These are phyloP conservation scores for Hypomecis atomaria DNA, from an alignment of 2,888 invertebrate species.

Conservation along the genomic window DNA sequence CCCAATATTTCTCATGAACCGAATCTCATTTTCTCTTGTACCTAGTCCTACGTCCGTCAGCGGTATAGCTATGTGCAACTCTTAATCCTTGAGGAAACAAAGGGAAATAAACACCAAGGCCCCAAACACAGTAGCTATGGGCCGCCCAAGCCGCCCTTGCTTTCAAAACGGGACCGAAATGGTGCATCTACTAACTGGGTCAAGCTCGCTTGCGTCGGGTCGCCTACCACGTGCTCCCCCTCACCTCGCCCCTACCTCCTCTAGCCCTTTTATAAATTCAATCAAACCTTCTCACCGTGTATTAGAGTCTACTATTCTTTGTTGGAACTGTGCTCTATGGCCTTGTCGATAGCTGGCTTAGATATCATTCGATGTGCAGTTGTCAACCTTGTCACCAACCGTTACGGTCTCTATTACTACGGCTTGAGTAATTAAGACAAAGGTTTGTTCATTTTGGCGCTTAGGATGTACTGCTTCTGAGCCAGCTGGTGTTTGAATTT, in stretches of 20 bases:
- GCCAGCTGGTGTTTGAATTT: slow-evolving; percentile 53
- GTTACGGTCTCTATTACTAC: slow-evolving; percentile 54
- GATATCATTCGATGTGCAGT: slow-evolving; percentile 49
- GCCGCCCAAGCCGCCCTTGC: slow-evolving; percentile 71
- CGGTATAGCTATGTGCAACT: slow-evolving; percentile 21
- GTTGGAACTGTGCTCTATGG: slow-evolving; percentile 47
- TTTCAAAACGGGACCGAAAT: slow-evolving; percentile 75
- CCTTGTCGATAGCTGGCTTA: slow-evolving; percentile 62
- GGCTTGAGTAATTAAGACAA: slow-evolving; percentile 51
- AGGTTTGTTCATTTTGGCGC: slow-evolving; percentile 49
- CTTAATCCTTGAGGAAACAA: slow-evolving; percentile 45
- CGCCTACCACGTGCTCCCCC: slow-evolving; percentile 71
- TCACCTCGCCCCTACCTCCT: slow-evolving; percentile 46
- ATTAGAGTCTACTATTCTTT: slow-evolving; percentile 57
- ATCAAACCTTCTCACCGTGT: slow-evolving; percentile 46
- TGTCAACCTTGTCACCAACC: slow-evolving; percentile 52
- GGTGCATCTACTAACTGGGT: slow-evolving; percentile 81
- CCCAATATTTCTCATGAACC: neutral
- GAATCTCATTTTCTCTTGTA: slow-evolving; percentile 8
- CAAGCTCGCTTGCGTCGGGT: slow-evolving; percentile 77
- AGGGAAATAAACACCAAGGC: slow-evolving; percentile 49
- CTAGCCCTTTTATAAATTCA: slow-evolving; percentile 40
- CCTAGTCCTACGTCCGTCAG: slow-evolving; percentile 3
- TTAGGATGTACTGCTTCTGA: slow-evolving; percentile 49
- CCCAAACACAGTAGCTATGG: slow-evolving; percentile 57